phyloP scores from a whole-genome alignment of 2,888 invertebrate species.

The Eristalinus aeneus region DNA sequence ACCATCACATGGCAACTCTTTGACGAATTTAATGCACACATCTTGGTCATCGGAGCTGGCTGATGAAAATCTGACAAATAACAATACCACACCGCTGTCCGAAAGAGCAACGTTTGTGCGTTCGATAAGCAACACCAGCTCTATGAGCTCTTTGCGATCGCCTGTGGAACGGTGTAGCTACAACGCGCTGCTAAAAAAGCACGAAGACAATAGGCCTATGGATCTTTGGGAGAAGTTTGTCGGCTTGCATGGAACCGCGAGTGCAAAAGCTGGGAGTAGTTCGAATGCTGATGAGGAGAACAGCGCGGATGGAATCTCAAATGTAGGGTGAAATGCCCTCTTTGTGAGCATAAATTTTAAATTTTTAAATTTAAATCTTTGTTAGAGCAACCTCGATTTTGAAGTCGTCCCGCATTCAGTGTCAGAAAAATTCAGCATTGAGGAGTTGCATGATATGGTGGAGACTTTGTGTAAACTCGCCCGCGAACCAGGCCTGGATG shows the following conservation, averaged over 20 bases:
- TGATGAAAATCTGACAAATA: constrained; percentile 47
- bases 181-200: constrained; percentile 78
- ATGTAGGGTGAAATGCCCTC: neutral
- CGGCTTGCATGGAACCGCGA: constrained; percentile 55
- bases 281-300: constrained; percentile 18
- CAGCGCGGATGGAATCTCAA: constrained; percentile 31
- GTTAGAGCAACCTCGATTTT: constrained; percentile 82
- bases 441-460: constrained; percentile 84
- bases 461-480: constrained; percentile 86
- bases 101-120: constrained; percentile 73
- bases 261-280: neutral
- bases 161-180: constrained; percentile 78
- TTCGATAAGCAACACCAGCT: constrained; percentile 78
- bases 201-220: constrained; percentile 76
- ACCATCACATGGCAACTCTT: constrained; percentile 74
- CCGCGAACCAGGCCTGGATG: constrained; percentile 90
- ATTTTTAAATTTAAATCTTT: neutral
- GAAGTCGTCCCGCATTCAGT: constrained; percentile 83
- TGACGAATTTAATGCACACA: constrained; percentile 78
- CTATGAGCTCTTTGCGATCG: constrained; percentile 75
- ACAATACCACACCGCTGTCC: constrained; percentile 37
- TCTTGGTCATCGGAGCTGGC: constrained; percentile 78
- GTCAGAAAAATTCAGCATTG: constrained; percentile 82
- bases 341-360: too few species aligned
- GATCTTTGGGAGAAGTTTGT: constrained; percentile 82